Evolutionary conservation across 1,140 invertebrate species (phyloP), one percentile per base, ranked within the genome.

Genomic region (Paramacrobiotus metropolitanus): DNA sequence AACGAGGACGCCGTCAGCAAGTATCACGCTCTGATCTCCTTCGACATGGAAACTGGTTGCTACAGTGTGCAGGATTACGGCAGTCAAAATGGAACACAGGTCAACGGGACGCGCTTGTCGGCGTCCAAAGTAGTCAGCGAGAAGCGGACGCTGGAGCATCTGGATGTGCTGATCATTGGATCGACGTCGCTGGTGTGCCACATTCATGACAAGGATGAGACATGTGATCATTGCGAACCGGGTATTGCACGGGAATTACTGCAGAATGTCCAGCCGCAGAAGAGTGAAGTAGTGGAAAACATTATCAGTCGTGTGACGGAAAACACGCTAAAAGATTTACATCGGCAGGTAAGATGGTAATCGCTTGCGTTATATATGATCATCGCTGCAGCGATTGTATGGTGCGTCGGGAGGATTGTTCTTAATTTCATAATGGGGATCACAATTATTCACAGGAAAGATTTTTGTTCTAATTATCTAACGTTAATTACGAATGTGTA

Each of bases 31-130:
- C 80, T 80, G 68, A 69, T 77, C 28, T 64, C 55, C 20, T 77
- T 70, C 67, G 64, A 71, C 63, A 31, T 66, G 28, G 62, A 66
- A 1, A 59, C 63, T 3, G 73, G 73, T 20, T 69, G 73, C 1
- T 92, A 88, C 69, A 74, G 79, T 59, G 78, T 85, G 0, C 76
- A 78, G n/a, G 88, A 92, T 72, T 68, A 84, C 59, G 86, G 86
- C 4, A 91, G 86, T 31, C 79, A 84, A 67, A 91, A 90, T 71
- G 89, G 88, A 1, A 91, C 87, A 0, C 78, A 82, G 61, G 68
- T 92, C 1, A 88, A 93, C 73, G 83, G 83, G 0, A 77, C 76
- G 30, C 76, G 84, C 63, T 76, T 93, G 65, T 83, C 84, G 0
- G 76, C 70, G 30, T 77, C 81, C 1, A 83, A 85, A 67, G 78